Evolutionary conservation across 2,888 invertebrate genomes (phyloP), one percentile per base, ranked within the genome.

Genomic region (Aphidoletes aphidimyza): DNA sequence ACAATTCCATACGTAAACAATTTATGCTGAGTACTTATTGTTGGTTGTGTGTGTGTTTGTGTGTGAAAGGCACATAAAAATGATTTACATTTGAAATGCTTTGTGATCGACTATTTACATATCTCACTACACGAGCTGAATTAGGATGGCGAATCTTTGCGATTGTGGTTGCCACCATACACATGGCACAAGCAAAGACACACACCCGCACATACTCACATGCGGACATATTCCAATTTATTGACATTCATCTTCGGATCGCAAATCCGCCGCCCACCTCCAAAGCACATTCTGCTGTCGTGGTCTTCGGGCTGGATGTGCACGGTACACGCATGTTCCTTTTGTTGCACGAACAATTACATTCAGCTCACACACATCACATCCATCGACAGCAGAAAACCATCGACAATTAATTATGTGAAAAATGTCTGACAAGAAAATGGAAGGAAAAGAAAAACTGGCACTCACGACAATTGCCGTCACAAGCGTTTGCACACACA

Each of bases 81-180:
- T 69, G 69, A 69, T 69, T 69, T 69, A 69, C 69, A 69, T 69
- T 30, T 34, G 69, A 69, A 69, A 69, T 69, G 69, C 34, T 69
- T 69, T 69, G 69, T 69, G 69, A 69, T 69, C 69, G 69, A 30
- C 69, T 69, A 69, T 69, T 69, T 69, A 69, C 69, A 69, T 69
- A 30, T 69, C 34, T 30, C 30, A 69, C n/a, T 34, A 69, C 69
- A 69, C 14, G 69, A 30, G 34, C 69, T n/a, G 69, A 69, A 69
- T 69, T 69, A 69, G 26, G 30, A 30, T 17, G 34, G 11, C 8
- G 6, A 42, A n/a, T n/a, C n/a, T n/a, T n/a, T n/a, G n/a, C n/a
- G n/a, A n/a, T n/a, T n/a, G n/a, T n/a, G n/a, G n/a, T n/a, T n/a
- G n/a, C n/a, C n/a, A n/a, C n/a, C n/a, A n/a, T n/a, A n/a, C n/a